Percentiles rank a stretch among this genome's conserved stretches.
These are phyloP conservation scores for Metallyticus violacea DNA, from an alignment of 2,888 invertebrate genomes.

Conservation along the genomic window DNA sequence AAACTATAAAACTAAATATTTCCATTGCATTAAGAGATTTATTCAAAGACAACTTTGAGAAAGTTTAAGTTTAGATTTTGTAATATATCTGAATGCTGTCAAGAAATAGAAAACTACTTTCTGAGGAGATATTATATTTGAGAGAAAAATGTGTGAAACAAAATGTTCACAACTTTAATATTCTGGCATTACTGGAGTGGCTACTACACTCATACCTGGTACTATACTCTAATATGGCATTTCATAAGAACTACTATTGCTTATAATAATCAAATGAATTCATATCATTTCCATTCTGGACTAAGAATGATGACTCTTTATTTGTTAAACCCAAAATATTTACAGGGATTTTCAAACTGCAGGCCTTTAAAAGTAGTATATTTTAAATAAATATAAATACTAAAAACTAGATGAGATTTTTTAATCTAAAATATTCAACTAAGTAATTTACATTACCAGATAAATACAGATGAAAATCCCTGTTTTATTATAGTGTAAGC, in stretches of 20 bases:
- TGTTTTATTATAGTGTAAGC: background rate
- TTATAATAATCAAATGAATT: background rate
- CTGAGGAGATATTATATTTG: too few species aligned
- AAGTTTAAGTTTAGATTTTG: too few species aligned
- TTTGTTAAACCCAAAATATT: background rate
- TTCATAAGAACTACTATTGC: background rate
- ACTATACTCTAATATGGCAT: background rate
- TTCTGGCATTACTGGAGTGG: background rate
- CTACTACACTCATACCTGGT: background rate
- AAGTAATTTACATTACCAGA: background rate
- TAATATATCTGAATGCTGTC: too few species aligned
- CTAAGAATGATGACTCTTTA: background rate
- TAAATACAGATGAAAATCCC: background rate
- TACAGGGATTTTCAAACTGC: background rate
- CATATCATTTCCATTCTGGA: background rate
- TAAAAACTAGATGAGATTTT: background rate
- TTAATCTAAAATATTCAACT: background rate
- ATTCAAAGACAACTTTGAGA: too few species aligned
- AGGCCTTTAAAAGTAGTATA: background rate
- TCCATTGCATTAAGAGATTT: too few species aligned
- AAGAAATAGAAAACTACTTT: too few species aligned
- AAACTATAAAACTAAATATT: too few species aligned
- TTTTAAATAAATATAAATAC: background rate
- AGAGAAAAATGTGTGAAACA: too few species aligned
- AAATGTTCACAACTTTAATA: too few species aligned